A percentile compares a stretch with the other conserved stretches of the same genome.
phyloP scores from a whole-genome alignment of 2,797 vertebrate species.

The Meda fulgida region DNA sequence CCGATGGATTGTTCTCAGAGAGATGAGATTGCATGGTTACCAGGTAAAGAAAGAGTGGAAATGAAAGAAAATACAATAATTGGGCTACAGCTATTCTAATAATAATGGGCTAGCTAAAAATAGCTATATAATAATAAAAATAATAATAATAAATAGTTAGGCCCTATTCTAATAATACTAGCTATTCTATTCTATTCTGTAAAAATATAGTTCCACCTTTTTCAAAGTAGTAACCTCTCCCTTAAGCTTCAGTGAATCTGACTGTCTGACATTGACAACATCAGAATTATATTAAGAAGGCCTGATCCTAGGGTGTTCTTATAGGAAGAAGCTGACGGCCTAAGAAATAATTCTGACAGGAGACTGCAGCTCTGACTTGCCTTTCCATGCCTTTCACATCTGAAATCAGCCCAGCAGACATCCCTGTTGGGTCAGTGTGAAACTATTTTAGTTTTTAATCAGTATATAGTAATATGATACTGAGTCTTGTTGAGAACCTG shows the following conservation, averaged over 20 bases:
- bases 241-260: conserved; percentile 25
- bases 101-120: too few species aligned
- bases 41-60: background rate
- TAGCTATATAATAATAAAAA: too few species aligned
- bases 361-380: conserved; percentile 28
- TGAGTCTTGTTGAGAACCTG: background rate
- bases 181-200: conserved; percentile 5
- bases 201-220: background rate
- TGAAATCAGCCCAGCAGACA: conserved; percentile 33
- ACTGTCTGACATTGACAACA: conserved; percentile 29
- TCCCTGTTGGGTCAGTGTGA: background rate
- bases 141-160: too few species aligned
- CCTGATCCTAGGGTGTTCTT: conserved; percentile 34
- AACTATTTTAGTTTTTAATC: conserved; percentile 13
- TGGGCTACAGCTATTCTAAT: too few species aligned
- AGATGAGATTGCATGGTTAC: conserved; percentile 24
- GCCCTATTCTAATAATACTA: too few species aligned
- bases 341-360: conserved; percentile 29
- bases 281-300: conserved; percentile 14
- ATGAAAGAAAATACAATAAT: background rate
- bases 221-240: conserved; percentile 14
- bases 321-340: conserved; percentile 16
- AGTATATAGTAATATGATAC: background rate
- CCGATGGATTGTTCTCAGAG: conserved; percentile 27
- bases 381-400: conserved; percentile 34